Percentiles rank a stretch among this genome's conserved stretches.
Evolutionary conservation across 2,113 vertebrate genomes (phyloP).

Genomic region (Dunckerocampus dactyliophorus): DNA sequence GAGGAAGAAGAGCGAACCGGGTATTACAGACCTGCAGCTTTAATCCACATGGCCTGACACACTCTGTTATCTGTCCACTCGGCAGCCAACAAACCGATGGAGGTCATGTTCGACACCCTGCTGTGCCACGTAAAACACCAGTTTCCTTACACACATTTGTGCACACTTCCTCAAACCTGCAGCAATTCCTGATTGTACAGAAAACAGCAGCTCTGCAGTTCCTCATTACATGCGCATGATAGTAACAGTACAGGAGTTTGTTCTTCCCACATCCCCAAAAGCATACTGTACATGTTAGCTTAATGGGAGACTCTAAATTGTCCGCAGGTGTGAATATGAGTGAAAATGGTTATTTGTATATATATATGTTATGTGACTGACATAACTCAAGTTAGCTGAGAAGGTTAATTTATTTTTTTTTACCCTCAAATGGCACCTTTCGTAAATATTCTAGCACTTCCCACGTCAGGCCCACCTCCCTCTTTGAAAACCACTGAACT

Average conservation of each 20-base stretch:
- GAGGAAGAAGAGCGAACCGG: constrained; percentile 38
- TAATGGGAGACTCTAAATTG: no score
- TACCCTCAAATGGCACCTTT: no score
- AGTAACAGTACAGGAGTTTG: no score
- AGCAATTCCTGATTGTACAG: constrained; percentile 41
- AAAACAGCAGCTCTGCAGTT: constrained; percentile 34
- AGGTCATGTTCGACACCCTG: constrained; percentile 38
- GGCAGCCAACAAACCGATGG: constrained; percentile 46
- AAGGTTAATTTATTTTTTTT: no score
- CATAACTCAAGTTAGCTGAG: no score
- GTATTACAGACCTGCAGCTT: constrained; percentile 61
- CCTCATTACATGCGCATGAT: constrained; percentile 27
- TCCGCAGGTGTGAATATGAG: no score
- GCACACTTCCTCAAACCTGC: constrained; percentile 56
- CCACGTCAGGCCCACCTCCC: no score
- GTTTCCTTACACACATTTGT: constrained; percentile 17
- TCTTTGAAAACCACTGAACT: no score
- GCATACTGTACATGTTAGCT: no score
- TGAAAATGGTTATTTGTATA: no score
- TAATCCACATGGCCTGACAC: constrained; percentile 70
- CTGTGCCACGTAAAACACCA: constrained; percentile 41
- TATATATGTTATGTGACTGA: no score
- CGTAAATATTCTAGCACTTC: no score
- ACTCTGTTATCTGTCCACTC: constrained; percentile 52
- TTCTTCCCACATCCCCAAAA: background rate